Percentiles rank a stretch among this genome's conserved stretches.
phyloP scores from a whole-genome alignment of 1,140 invertebrate genomes.

The Lasaia peninsularis region DNA sequence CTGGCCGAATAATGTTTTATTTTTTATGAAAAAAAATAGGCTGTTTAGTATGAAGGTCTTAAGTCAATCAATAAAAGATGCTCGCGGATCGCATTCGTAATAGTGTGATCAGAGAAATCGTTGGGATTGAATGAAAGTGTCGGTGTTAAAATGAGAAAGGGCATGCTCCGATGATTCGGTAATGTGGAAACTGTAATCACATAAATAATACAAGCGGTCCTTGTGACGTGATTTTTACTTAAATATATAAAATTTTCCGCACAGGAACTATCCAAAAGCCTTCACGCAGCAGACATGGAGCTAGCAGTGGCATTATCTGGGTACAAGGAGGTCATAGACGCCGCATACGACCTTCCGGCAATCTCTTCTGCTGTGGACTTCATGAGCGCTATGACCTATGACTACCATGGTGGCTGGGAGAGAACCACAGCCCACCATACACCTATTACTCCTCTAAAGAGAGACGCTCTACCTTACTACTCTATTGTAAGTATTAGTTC shows the following conservation, averaged over 20 bases:
- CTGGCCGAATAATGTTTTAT: not conserved
- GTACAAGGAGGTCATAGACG: slow-evolving; percentile 92
- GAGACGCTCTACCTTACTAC: slow-evolving; percentile 85
- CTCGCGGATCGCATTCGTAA: no score
- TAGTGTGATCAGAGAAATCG: no score
- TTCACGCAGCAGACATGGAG: slow-evolving; percentile 83
- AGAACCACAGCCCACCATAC: slow-evolving; percentile 88
- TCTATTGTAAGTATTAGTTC: slow-evolving; percentile 81
- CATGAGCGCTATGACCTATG: slow-evolving; percentile 92
- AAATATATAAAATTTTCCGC: no score
- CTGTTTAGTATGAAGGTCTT: not conserved
- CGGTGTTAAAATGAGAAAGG: no score
- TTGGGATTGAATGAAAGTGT: no score
- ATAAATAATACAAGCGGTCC: no score
- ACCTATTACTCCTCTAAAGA: slow-evolving; percentile 82
- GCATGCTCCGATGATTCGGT: no score
- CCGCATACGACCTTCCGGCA: slow-evolving; percentile 86
- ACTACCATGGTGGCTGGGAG: slow-evolving; percentile 94
- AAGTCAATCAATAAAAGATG: no score
- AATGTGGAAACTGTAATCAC: no score
- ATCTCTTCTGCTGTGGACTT: slow-evolving; percentile 87
- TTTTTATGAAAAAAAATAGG: not conserved
- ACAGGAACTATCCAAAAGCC: slow-evolving; percentile 87
- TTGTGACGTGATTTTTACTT: no score
- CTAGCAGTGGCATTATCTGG: slow-evolving; percentile 92